phyloP scores from a whole-genome alignment of 2,888 invertebrate species.

The Himalopsyche kuldschensis region DNA sequence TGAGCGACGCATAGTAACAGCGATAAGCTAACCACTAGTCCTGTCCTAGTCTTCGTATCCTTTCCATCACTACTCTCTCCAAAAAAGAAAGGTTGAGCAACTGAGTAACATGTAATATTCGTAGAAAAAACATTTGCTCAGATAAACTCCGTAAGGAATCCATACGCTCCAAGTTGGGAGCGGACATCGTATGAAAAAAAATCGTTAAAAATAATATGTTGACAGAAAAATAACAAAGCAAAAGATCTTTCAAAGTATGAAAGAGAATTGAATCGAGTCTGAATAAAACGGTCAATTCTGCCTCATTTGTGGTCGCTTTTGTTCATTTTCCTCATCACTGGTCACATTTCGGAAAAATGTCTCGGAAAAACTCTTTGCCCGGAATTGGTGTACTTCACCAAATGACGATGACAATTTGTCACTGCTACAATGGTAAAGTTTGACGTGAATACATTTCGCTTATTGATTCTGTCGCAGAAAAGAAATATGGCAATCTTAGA shows the following conservation, averaged over 20 bases:
- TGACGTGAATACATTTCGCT: not conserved
- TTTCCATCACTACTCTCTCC: too few relatives aligned
- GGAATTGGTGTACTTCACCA: not conserved
- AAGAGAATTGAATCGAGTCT: not conserved
- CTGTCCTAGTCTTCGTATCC: too few relatives aligned
- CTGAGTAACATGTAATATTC: too few relatives aligned
- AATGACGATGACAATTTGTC: not conserved
- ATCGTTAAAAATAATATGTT: too few relatives aligned
- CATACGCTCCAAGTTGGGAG: too few relatives aligned
- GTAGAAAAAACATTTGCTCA: too few relatives aligned
- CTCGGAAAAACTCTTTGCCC: not conserved
- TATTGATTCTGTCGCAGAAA: not conserved
- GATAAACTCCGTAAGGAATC: too few relatives aligned
- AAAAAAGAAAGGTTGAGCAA: too few relatives aligned
- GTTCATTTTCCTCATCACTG: not conserved
- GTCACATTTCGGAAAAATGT: not conserved
- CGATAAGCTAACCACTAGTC: too few relatives aligned
- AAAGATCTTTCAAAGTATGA: not conserved
- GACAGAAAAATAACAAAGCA: not conserved
- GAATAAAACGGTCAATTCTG: not conserved
- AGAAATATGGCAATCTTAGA: too few relatives aligned
- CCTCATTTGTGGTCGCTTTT: not conserved
- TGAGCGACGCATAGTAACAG: too few relatives aligned
- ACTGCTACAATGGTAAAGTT: not conserved
- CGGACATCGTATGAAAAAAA: too few relatives aligned